phyloP scores from a whole-genome alignment of 1,140 invertebrate genomes.

The Pentalonia nigronervosa region DNA sequence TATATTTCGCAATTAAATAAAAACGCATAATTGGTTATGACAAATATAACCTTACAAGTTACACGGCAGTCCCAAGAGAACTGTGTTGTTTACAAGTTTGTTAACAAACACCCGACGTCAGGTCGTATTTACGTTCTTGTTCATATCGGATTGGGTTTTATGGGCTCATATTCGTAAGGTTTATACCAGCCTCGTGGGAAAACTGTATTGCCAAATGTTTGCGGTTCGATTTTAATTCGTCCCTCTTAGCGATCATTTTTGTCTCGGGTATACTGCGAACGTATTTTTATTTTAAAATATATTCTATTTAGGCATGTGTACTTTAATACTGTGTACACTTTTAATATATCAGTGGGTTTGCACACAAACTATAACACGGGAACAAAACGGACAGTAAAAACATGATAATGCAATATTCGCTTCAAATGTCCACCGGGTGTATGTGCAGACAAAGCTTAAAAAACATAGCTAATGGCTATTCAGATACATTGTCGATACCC shows the following conservation, averaged over 20 bases:
- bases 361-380: not conserved
- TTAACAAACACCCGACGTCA: constrained; percentile 47
- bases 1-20: constrained; percentile 35
- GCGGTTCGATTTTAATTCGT: constrained; percentile 54
- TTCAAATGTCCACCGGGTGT: not conserved
- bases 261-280: not conserved
- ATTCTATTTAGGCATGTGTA: not conserved
- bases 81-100: constrained; percentile 38
- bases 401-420: constrained; percentile 18
- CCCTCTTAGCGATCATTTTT: constrained; percentile 38
- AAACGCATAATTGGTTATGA: constrained; percentile 43
- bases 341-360: not conserved
- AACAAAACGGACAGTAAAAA: not conserved
- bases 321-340: not conserved
- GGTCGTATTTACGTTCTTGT: constrained; percentile 50
- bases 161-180: constrained; percentile 53
- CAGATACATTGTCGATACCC: not conserved
- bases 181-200: constrained; percentile 37
- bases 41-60: constrained; percentile 33
- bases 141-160: constrained; percentile 47
- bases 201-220: constrained; percentile 36
- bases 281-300: constrained; percentile 25
- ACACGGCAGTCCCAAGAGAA: not conserved
- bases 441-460: constrained; percentile 11
- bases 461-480: constrained; percentile 11